Evolutionary conservation across 2,888 invertebrate genomes (phyloP), one percentile per base, ranked within the genome.

Genomic region (Macropis europaea): DNA sequence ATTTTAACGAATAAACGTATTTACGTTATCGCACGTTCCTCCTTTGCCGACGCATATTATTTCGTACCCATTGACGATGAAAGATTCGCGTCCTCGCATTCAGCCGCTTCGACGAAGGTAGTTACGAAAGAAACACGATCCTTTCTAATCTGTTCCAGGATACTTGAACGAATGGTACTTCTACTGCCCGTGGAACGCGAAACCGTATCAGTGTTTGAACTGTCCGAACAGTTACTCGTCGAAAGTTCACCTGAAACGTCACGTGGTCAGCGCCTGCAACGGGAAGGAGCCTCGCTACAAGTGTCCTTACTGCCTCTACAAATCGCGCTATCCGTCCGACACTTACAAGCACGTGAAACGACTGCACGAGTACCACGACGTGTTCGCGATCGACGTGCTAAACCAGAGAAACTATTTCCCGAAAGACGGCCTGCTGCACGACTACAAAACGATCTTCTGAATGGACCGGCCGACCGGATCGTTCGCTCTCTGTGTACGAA

Each of bases 291-390:
- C 89, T 3, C 82, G 87, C 50, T 90, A 87, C 72, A 84, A 87
- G 48, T 90, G 90, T 72, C 87, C 87, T 0, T 84, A 87, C 54
- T 87, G 87, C 68, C 68, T 71, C 9, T 80, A 82, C 57, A 67
- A 62, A 38, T 71, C 73, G 3, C 75, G 69, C 3, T 71, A 77
- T 26, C 70, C 78, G 15, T 82, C 76, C 4, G 86, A 88, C 67
- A 82, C 85, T 34, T 82, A 80, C 59, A 82, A 84, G 54, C 88
- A 88, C 71, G 79, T 87, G 26, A 79, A 83, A 50, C 80, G 81
- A n/a, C 74, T 76, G 26, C 86, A 86, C 74, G 61, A 61, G 38
- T 52, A 57, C 70, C 57, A 43, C 43, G 47, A 76, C 28, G 63
- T 81, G 34, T 83, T 70, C 60, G 72, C 81, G 13, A 72, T 84